Base-by-base conservation (phyloP, 2,888 invertebrate genomes). In the Auanema sp. region DNA sequence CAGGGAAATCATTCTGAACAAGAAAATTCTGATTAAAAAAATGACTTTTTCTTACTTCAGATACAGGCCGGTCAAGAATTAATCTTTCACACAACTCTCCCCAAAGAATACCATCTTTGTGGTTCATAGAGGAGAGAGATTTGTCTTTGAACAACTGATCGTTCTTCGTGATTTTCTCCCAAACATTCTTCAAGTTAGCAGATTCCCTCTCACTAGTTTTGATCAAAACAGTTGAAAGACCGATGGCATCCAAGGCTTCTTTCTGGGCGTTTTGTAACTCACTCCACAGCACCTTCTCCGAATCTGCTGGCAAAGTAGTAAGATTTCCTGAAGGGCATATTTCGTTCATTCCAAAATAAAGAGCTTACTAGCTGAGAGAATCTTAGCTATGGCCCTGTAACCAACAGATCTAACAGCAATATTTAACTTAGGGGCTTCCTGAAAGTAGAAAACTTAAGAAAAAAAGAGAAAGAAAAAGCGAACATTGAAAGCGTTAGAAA, bases 101-200 rank as follows among this genome's bases (percentile, higher is more conserved):
- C 74, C 74, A 74, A 0, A 69, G 58, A 2, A 66, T 50, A 8
- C 70, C 74, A 40, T 70, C 67, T 57, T 65, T 59, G 60, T 57
- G 57, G 58, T 65, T 66, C n/a, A 64, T 64, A 2, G 61, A 16
- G 4, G 62, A 50, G 16, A 74, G 57, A 1, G 54, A 43, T 52
- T 74, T 74, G 21, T 69, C 69, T 65, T 68, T 73, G 58, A 68
- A 70, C 4, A 73, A 16, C 2, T 58, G 53, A 10, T 73, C 73
- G 18, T 68, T 68, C 24, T 60, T 50, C 8, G 68, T 43, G 6
- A 68, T 65, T 24, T 65, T 42, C 10, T 54, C 69, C 70, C 68
- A 69, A 18, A 58, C 64, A 49, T 69, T 69, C 49, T 58, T 65
- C 23, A 66, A 58, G 12, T n/a, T 16, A 3, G 40, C 41, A 5